phyloP scores from a whole-genome alignment of 1,140 invertebrate species.

The Whitmania pigra region DNA sequence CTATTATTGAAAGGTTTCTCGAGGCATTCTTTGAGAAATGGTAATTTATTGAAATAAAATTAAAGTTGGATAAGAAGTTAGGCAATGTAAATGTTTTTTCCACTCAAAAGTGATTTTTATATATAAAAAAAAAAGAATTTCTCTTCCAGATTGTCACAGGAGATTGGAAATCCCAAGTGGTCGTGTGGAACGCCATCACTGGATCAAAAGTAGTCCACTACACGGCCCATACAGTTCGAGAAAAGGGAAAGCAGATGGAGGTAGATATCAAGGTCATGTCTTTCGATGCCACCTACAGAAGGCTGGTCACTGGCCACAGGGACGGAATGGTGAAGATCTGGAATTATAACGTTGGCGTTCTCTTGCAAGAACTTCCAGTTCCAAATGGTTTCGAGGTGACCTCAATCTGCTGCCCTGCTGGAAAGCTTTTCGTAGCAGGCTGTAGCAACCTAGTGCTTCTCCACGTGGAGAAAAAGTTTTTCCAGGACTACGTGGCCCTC shows the following conservation, averaged over 20 bases:
- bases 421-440: conserved; percentile 15
- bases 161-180: conserved; percentile 8
- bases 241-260: conserved; percentile 23
- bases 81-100: background rate
- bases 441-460: conserved; percentile 8
- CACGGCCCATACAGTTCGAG: conserved; percentile 15
- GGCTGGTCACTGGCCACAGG: conserved; percentile 54
- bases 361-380: conserved; percentile 15
- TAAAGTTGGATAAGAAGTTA: background rate
- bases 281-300: conserved; percentile 55
- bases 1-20: no score
- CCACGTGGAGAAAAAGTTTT: conserved; percentile 1
- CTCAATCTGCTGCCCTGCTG: conserved; percentile 7
- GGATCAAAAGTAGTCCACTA: conserved; percentile 20
- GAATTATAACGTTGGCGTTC: conserved; percentile 58
- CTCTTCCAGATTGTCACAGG: conserved; percentile 17
- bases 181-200: conserved; percentile 15
- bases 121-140: no score
- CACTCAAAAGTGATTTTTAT: background rate
- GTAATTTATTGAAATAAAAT: background rate
- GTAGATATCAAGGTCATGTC: conserved; percentile 60
- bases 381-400: conserved; percentile 11
- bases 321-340: conserved; percentile 57
- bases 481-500: background rate
- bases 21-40: background rate